Evolutionary conservation across 2,113 vertebrate species (phyloP), one percentile per base, ranked within the genome.

Genomic region (Okapia johnstoni): DNA sequence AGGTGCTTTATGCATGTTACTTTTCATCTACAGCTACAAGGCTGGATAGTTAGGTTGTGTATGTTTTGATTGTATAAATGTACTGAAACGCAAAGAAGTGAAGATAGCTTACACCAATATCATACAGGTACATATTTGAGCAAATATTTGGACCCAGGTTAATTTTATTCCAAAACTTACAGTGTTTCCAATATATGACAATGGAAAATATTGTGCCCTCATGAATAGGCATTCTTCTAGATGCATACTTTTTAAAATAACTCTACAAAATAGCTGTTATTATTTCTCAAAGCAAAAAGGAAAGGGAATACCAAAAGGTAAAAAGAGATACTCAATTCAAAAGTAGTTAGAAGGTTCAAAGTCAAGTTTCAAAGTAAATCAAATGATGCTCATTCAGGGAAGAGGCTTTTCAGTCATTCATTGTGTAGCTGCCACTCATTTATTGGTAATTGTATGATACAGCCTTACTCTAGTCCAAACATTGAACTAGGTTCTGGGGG

Each of bases 111-210:
- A 8, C 7, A 73, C n/a, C 43, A 15, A 48, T 55, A 73, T 87
- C 57, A 90, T 61, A 60, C 2, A 89, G 19, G 21, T 66, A 79
- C 2, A 2, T 83, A 55, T 21, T 11, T 5, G 2, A 86, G 13
- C 25, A 90, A 61, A 23, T 21, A 88, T 58, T 50, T 90, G 52
- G 87, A 54, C 10, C 8, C n/a, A 96, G 21, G 25, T 55, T 79
- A 57, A 85, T 97, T 91, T 97, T 90, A 55, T 80, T 92, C n/a
- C 76, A 90, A n/a, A 55, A 79, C 26, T 23, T 28, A 11, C 83
- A 26, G 7, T 61, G 25, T 88, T 97, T 92, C 25, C 9, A 60
- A 30, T 36, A 58, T 54, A n/a, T 10, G 13, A 85, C 48, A 85
- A 40, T 55, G 43, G 36, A 11, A 87, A 88, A 5, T 50, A 30